Evolutionary conservation across 2,113 vertebrate genomes (phyloP).

Genomic region (Heptranchias perlo): DNA sequence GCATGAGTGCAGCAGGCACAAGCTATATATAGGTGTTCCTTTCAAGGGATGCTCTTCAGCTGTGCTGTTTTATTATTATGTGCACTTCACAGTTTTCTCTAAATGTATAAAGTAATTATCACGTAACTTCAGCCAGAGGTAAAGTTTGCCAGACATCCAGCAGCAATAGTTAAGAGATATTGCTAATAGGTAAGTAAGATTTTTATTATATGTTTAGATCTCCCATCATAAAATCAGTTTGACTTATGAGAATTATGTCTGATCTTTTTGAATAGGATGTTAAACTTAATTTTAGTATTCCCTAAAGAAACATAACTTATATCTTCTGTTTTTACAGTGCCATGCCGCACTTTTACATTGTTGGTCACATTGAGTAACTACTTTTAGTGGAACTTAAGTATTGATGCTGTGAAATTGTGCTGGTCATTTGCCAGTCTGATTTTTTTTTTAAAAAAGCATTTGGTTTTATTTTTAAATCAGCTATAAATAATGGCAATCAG

Average conservation of each 20-base stretch:
- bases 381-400: background rate
- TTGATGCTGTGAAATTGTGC: background rate
- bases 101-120: constrained; percentile 35
- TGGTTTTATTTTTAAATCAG: background rate
- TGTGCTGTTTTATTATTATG: constrained; percentile 35
- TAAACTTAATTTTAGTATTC: constrained; percentile 12
- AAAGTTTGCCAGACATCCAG: background rate
- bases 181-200: constrained; percentile 6
- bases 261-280: background rate
- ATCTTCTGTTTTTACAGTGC: background rate
- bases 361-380: background rate
- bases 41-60: constrained; percentile 35
- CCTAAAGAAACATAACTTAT: background rate
- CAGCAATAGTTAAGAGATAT: constrained; percentile 11
- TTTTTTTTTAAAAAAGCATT: background rate
- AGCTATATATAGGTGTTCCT: constrained; percentile 38
- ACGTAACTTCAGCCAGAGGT: constrained; percentile 31
- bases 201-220: constrained; percentile 22
- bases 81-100: constrained; percentile 34
- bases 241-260: background rate
- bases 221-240: background rate
- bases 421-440: background rate
- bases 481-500: constrained; percentile 12
- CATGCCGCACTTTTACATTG: background rate
- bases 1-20: constrained; percentile 28